Evolutionary conservation across 1,140 invertebrate genomes (phyloP).

Genomic region (Cephus cinctus): DNA sequence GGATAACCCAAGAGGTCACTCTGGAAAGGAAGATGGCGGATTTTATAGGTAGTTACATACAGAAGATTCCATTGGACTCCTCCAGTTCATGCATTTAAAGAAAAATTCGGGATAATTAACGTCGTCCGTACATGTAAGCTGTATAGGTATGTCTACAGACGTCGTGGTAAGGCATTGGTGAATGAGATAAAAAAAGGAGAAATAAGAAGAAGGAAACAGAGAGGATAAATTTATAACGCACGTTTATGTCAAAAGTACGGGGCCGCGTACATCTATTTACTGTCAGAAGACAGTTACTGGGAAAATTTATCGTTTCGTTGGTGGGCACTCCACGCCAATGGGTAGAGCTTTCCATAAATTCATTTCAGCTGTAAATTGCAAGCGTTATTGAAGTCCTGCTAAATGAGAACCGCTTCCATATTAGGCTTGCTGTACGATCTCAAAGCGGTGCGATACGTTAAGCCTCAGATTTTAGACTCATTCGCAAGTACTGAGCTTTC

Average conservation of each 20-base stretch:
- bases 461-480: too few relatives aligned
- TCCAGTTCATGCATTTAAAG: too few relatives aligned
- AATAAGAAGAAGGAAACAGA: constrained; percentile 6
- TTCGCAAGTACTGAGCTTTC: too few relatives aligned
- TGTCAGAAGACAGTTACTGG: constrained; percentile 36
- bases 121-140: too few relatives aligned
- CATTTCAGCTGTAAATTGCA: constrained; percentile 47
- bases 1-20: too few relatives aligned
- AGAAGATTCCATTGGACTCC: too few relatives aligned
- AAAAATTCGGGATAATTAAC: too few relatives aligned
- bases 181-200: background rate
- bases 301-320: constrained; percentile 51
- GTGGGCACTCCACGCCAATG: constrained; percentile 16
- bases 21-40: too few relatives aligned
- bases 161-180: too few relatives aligned
- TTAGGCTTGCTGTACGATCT: constrained; percentile 21
- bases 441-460: too few relatives aligned
- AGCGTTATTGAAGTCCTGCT: constrained; percentile 24
- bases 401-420: constrained; percentile 42
- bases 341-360: constrained; percentile 44
- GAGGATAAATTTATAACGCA: constrained; percentile 45
- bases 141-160: too few relatives aligned
- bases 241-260: constrained; percentile 45
- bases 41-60: too few relatives aligned
- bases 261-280: constrained; percentile 44